A percentile compares a stretch with the other conserved stretches of the same genome.
These are phyloP conservation scores for Tineola bisselliella DNA, from an alignment of 2,888 invertebrate genomes.

Conservation along the genomic window DNA sequence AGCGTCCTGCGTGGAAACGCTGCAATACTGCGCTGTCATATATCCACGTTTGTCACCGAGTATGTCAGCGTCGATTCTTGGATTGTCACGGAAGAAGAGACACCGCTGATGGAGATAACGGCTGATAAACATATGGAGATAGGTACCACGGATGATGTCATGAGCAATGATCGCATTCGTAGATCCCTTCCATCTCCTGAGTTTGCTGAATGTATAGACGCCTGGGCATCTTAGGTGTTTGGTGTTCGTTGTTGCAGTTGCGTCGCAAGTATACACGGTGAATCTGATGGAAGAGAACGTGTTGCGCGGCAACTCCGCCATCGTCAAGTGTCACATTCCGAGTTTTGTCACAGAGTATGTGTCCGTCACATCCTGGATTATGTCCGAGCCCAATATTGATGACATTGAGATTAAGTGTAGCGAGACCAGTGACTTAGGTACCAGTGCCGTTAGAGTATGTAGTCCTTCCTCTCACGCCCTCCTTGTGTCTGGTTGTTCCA, in stretches of 20 bases:
- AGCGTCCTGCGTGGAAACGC: constrained; percentile 90
- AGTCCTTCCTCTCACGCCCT: neutral
- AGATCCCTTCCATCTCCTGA: too few species aligned
- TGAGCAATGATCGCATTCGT: too few species aligned
- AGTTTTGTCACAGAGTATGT: constrained; percentile 94
- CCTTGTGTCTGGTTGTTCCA: constrained; percentile 41
- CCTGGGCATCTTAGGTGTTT: too few species aligned
- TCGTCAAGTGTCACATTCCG: constrained; percentile 92
- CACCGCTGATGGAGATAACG: constrained; percentile 56
- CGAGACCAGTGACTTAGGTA: constrained; percentile 15
- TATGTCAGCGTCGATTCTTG: constrained; percentile 88
- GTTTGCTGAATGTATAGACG: too few species aligned
- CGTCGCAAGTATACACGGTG: constrained; percentile 86
- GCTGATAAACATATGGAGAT: constrained; percentile 24
- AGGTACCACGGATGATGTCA: constrained; percentile 7
- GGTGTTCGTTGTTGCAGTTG: constrained; percentile 83
- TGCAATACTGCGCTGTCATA: constrained; percentile 90
- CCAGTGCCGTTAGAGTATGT: neutral
- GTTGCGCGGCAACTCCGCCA: constrained; percentile 87
- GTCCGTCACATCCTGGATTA: constrained; percentile 85
- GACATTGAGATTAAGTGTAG: constrained; percentile 19
- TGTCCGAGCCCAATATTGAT: constrained; percentile 64
- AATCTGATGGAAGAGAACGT: constrained; percentile 95
- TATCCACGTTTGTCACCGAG: constrained; percentile 92
- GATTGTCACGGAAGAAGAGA: constrained; percentile 79